phyloP scores from a whole-genome alignment of 2,113 vertebrate species.

The Carassius auratus region DNA sequence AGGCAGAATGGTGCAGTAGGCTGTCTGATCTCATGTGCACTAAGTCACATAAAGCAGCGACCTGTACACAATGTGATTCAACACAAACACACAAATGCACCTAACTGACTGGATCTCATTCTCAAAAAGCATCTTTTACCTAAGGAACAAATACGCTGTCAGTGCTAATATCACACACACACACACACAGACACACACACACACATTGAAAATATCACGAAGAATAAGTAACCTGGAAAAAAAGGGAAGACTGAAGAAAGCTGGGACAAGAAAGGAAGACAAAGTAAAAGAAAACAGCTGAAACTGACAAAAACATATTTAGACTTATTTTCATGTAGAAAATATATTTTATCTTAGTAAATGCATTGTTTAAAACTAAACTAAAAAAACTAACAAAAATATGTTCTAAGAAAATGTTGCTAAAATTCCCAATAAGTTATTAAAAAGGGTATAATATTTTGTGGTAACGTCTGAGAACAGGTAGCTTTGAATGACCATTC shows the following conservation, averaged over 20 bases:
- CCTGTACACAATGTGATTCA: slow-evolving; percentile 67
- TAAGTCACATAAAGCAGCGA: slow-evolving; percentile 56
- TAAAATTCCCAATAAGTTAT: background rate
- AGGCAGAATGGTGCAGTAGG: slow-evolving; percentile 59
- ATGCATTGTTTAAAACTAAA: slow-evolving; percentile 4
- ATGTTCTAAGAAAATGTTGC: background rate
- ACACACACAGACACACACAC: background rate
- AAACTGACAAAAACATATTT: background rate
- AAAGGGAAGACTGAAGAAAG: background rate
- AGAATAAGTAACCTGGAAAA: background rate
- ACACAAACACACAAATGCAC: slow-evolving; percentile 10
- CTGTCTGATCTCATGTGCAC: slow-evolving; percentile 51
- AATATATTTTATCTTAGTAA: background rate
- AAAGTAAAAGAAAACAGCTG: background rate
- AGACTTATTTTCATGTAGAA: background rate
- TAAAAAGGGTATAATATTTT: background rate
- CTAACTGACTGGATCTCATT: slow-evolving; percentile 18
- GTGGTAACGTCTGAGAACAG: too few species aligned
- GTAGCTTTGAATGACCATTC: too few species aligned
- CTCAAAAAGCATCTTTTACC: background rate
- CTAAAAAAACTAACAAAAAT: background rate
- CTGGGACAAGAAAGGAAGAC: background rate
- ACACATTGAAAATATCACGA: background rate
- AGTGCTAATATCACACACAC: background rate
- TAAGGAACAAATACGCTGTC: slow-evolving; percentile 10